phyloP scores from a whole-genome alignment of 2,797 vertebrate genomes.

The Bufotes viridis region DNA sequence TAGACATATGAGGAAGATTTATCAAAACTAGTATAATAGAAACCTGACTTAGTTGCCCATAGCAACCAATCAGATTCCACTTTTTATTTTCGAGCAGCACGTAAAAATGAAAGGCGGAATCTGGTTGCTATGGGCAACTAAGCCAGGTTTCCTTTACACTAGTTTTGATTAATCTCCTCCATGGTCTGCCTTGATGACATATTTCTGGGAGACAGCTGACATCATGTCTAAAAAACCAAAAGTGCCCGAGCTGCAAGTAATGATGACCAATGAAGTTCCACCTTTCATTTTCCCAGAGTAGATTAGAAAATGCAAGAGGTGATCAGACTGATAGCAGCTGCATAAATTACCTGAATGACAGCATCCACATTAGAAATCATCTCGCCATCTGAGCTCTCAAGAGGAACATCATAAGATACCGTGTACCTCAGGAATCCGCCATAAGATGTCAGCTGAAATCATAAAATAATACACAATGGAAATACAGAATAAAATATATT shows the following conservation, averaged over 20 bases:
- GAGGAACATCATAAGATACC: slow-evolving; percentile 80
- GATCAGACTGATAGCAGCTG: background rate
- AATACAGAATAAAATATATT: background rate
- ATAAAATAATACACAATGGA: background rate
- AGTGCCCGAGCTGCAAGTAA: no score
- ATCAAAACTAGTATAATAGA: no score
- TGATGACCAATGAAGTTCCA: background rate
- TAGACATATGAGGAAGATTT: background rate
- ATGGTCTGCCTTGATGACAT: no score
- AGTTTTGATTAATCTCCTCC: no score
- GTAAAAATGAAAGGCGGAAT: no score
- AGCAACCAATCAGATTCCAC: no score
- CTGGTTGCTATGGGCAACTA: no score
- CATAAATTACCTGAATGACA: slow-evolving; percentile 82
- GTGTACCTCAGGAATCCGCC: slow-evolving; percentile 87
- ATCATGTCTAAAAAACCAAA: no score
- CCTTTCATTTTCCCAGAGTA: background rate
- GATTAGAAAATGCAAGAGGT: background rate
- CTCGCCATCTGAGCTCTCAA: slow-evolving; percentile 78
- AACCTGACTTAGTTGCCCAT: no score
- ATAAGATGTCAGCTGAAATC: slow-evolving; percentile 83
- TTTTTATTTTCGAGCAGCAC: no score
- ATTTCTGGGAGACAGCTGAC: no score
- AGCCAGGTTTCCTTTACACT: no score
- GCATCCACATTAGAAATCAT: slow-evolving; percentile 78